These are phyloP conservation scores for Ormyrus rosae DNA, from an alignment of 2,888 invertebrate species.

Conservation along the genomic window DNA sequence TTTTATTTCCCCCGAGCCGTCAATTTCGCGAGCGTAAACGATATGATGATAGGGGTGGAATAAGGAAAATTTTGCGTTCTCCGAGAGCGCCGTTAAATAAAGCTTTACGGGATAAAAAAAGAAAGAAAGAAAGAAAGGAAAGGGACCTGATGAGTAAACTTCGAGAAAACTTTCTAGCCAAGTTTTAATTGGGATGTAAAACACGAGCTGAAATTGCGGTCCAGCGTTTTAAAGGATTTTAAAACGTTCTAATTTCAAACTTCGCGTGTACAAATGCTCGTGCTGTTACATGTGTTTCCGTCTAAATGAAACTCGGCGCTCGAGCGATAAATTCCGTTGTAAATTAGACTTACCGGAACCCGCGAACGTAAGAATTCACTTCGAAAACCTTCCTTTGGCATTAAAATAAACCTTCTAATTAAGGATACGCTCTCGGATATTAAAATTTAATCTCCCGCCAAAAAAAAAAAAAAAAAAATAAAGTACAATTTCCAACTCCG, in stretches of 20 bases:
- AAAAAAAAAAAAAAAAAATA: too few relatives aligned
- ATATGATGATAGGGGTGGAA: not conserved
- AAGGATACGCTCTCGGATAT: too few relatives aligned
- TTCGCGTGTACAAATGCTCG: too few relatives aligned
- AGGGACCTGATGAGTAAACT: conserved; percentile 19
- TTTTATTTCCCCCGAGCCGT: not conserved
- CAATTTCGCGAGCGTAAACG: conserved; percentile 4
- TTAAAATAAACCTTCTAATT: too few relatives aligned
- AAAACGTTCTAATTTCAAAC: not conserved
- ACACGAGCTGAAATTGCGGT: conserved; percentile 15
- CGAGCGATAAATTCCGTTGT: too few relatives aligned
- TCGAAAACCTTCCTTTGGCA: too few relatives aligned
- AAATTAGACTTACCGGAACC: too few relatives aligned
- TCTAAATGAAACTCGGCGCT: too few relatives aligned
- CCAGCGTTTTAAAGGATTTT: conserved; percentile 2
- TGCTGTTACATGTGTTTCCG: too few relatives aligned
- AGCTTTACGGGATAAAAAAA: conserved; percentile 4
- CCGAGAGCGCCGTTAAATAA: conserved; percentile 3
- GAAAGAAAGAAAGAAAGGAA: conserved; percentile 7
- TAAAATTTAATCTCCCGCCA: too few relatives aligned
- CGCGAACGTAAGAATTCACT: too few relatives aligned
- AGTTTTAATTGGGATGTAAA: conserved; percentile 43
- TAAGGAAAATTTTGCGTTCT: not conserved
- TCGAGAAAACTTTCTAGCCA: conserved; percentile 31
- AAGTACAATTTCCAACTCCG: too few relatives aligned